These are phyloP conservation scores for Ophioninae sp. DNA, from an alignment of 2,888 invertebrate species.

Conservation along the genomic window DNA sequence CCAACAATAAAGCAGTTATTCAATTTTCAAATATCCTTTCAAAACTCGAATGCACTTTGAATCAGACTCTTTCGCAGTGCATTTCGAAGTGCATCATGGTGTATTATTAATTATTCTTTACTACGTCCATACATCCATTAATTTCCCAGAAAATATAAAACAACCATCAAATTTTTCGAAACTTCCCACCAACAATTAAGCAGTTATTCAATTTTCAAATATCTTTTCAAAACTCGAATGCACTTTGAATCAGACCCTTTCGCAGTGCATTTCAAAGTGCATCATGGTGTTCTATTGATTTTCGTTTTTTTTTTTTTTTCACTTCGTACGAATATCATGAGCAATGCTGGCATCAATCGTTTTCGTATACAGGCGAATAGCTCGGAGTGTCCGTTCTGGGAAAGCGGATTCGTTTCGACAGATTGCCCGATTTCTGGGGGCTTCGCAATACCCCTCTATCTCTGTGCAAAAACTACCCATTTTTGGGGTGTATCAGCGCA, in stretches of 20 bases:
- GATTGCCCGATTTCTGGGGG: conserved; percentile 55
- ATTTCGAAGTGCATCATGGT: conserved; percentile 6
- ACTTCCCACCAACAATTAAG: too few relatives aligned
- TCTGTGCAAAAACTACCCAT: conserved; percentile 6
- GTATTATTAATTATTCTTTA: conserved; percentile 3
- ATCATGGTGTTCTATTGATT: conserved; percentile 21
- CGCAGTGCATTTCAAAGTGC: background rate
- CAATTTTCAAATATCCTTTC: background rate
- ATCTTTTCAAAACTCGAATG: conserved; percentile 26
- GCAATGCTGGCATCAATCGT: background rate
- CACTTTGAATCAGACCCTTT: conserved; percentile 28
- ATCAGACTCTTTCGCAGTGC: conserved; percentile 6
- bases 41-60: conserved; percentile 31
- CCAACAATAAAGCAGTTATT: too few relatives aligned
- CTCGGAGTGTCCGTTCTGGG: conserved; percentile 18
- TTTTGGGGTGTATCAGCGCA: conserved; percentile 4
- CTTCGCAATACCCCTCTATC: conserved; percentile 10
- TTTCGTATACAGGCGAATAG: conserved; percentile 3
- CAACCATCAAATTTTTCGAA: too few relatives aligned
- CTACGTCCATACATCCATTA: too few relatives aligned
- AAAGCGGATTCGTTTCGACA: conserved; percentile 56
- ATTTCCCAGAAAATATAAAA: too few relatives aligned
- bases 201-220: too few relatives aligned
- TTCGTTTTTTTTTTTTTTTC: background rate
- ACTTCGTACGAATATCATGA: conserved; percentile 1